Percentiles rank a stretch among this genome's conserved stretches.
Evolutionary conservation across 2,113 vertebrate genomes (phyloP).

Genomic region (Puffinus mauretanicus): DNA sequence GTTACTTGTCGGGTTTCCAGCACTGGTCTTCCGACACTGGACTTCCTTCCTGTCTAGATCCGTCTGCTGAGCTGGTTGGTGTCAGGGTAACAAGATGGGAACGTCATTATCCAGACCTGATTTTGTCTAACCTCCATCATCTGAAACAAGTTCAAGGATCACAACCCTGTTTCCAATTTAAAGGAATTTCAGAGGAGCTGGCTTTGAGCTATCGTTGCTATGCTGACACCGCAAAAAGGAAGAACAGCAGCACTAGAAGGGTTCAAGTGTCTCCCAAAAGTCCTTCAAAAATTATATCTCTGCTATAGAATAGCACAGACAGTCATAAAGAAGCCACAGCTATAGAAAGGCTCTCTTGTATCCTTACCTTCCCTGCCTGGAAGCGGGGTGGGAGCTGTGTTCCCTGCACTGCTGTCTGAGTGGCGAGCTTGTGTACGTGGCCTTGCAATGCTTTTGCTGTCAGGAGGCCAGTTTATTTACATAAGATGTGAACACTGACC

Average conservation of each 20-base stretch:
- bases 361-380: neutral
- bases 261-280: neutral
- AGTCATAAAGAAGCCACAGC: neutral
- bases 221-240: neutral
- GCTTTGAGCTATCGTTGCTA: neutral
- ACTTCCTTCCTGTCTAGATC: slow-evolving; percentile 15
- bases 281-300: neutral
- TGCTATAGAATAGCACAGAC: neutral
- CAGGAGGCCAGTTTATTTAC: neutral
- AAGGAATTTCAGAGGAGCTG: neutral
- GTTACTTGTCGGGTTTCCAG: slow-evolving; percentile 13
- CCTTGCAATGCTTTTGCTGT: neutral
- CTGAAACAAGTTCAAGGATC: neutral
- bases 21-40: neutral
- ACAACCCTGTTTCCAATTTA: neutral
- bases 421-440: neutral
- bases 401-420: neutral
- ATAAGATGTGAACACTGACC: neutral
- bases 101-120: neutral
- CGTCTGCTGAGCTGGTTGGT: neutral
- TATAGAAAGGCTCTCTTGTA: neutral
- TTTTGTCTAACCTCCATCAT: neutral
- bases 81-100: neutral
- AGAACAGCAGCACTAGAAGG: neutral
- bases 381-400: neutral